Evolutionary conservation across 2,797 vertebrate genomes (phyloP).

Genomic region (Podarcis siculus): DNA sequence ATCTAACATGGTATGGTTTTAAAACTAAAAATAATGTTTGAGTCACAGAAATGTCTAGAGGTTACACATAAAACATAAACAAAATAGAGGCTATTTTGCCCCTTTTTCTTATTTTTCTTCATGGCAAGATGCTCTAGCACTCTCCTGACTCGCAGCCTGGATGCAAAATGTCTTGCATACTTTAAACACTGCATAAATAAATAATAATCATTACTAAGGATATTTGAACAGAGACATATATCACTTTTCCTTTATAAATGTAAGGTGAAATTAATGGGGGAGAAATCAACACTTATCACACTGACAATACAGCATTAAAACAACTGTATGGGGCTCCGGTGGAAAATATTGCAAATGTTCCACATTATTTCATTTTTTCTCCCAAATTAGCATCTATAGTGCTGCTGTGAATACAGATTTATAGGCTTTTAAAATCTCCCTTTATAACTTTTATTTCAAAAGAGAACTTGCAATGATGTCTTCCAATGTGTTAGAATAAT

Average conservation of each 20-base stretch:
- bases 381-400: slow-evolving; percentile 68
- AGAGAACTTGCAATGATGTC: slow-evolving; percentile 47
- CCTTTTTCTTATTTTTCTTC: slow-evolving; percentile 21
- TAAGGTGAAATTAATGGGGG: slow-evolving; percentile 68
- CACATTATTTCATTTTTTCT: slow-evolving; percentile 55
- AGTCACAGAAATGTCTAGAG: background rate
- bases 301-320: slow-evolving; percentile 59
- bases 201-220: slow-evolving; percentile 60
- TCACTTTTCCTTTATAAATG: slow-evolving; percentile 67
- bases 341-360: slow-evolving; percentile 54
- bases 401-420: slow-evolving; percentile 70
- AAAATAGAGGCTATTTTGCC: background rate
- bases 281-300: slow-evolving; percentile 62
- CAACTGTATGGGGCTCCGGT: slow-evolving; percentile 59
- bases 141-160: slow-evolving; percentile 12
- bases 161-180: slow-evolving; percentile 33
- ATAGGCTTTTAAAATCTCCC: slow-evolving; percentile 60
- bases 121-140: slow-evolving; percentile 14
- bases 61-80: fast-evolving
- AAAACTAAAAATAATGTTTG: background rate
- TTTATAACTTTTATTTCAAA: slow-evolving; percentile 57
- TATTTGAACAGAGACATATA: slow-evolving; percentile 66
- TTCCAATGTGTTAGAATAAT: slow-evolving; percentile 48
- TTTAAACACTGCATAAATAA: slow-evolving; percentile 61
- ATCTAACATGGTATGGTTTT: background rate